Evolutionary conservation across 2,888 invertebrate species (phyloP), one percentile per base, ranked within the genome.

Genomic region (Adineta ricciae): DNA sequence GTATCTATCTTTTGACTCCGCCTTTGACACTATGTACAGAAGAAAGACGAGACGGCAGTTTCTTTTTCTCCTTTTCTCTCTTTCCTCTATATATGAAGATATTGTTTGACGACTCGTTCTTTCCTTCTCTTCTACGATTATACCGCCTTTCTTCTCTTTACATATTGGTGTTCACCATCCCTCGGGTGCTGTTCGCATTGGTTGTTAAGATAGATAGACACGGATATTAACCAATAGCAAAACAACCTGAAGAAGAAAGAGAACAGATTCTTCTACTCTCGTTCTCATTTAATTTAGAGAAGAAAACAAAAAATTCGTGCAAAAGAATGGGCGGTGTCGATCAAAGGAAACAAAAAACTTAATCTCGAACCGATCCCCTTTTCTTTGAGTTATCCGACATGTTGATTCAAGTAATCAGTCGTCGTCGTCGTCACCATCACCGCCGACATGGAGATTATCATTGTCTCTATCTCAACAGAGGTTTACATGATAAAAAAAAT

Each of bases 11-110:
- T n/a, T 64, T 32, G 64, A 32, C 64, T 64, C 64, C 64, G 64
- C 64, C 64, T 64, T 64, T 64, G 64, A 64, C 64, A 64, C n/a
- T 32, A 64, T 64, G 64, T 64, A 64, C 64, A 64, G 64, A 64
- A 64, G 64, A 64, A n/a, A 64, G n/a, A 64, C 64, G 64, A 64
- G 64, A 64, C 9, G 64, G 14, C n/a, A 27, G 32, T 64, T 64
- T 64, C 64, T 64, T 7, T 64, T n/a, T 64, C 64, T 64, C 32
- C 27, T 27, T 27, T 32, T 64, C n/a, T 64, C 64, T 64, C 64
- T 64, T 32, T 32, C n/a, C 64, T 32, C 5, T 64, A 16, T 64
- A 27, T 64, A 14, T 32, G n/a, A 64, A 32, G 64, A 64, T 64
- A 27, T 64, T 64, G 64, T 64, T 64, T 64, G 64, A 64, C 32